Evolutionary conservation across 2,797 vertebrate genomes (phyloP), one percentile per base, ranked within the genome.

Genomic region (Helicolenus hilgendorfi): DNA sequence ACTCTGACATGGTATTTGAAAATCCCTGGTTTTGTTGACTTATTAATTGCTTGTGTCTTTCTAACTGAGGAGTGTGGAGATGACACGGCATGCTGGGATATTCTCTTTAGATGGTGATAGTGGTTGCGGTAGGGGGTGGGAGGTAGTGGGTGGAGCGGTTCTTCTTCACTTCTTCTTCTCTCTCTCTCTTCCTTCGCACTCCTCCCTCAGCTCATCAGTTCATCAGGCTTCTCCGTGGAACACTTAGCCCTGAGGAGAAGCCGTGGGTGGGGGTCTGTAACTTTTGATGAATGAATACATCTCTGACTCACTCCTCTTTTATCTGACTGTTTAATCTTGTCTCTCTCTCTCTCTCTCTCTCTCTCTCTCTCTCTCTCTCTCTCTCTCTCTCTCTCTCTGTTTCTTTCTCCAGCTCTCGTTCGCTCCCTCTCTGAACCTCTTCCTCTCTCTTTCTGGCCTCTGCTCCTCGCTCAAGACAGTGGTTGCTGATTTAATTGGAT

Each of bases 211-310:
- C 92, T 96, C 95, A 89, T 95, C 93, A 94, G 94, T 96, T 96
- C 92, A 94, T 96, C 92, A 95, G 90, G 87, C 95, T 96, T 91
- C 93, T 96, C 92, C 79, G 72, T 92, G 92, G 93, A 97, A 90
- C 96, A 95, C 95, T 96, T 97, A 97, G 96, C 97, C 97, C 96
- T 81, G 89, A 96, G 96, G 96, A 97, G 93, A 97, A 96, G 95
- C 97, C 87, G 92, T 96, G 97, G 96, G 96, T 97, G 96, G 96
- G 96, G 96, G 95, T 96, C 95, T 96, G 94, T 95, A 97, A 97
- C 97, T 97, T 97, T 97, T 97, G 97, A 97, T 97, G 96, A 97
- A 97, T 96, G 96, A 97, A 97, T 96, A 96, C 94, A 96, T 97
- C 94, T 96, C 95, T 95, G 96, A 92, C 93, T 96, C 91, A 89